phyloP scores from a whole-genome alignment of 1,140 invertebrate species.

The Hyles vespertilio region DNA sequence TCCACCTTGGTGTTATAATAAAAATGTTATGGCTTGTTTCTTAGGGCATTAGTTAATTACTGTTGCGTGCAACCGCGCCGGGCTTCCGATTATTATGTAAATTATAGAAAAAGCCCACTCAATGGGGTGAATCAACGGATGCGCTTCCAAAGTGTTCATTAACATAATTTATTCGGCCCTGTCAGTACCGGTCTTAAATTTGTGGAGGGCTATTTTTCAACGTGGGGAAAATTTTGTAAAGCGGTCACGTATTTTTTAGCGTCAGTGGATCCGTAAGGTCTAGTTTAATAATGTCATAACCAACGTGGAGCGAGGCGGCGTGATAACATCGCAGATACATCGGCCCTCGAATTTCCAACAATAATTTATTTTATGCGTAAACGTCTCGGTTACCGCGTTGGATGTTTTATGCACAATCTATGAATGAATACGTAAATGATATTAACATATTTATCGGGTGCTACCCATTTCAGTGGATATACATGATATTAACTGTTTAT shows the following conservation, averaged over 20 bases:
- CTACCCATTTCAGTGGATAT: too few relatives aligned
- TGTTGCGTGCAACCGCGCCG: conserved; percentile 14
- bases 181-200: conserved; percentile 68
- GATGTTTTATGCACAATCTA: conserved; percentile 31
- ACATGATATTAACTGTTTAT: too few relatives aligned
- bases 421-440: conserved; percentile 26
- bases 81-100: conserved; percentile 48
- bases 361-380: conserved; percentile 52
- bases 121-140: conserved; percentile 63
- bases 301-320: conserved; percentile 24
- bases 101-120: conserved; percentile 48
- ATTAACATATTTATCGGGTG: conserved; percentile 14
- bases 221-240: conserved; percentile 37
- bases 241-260: conserved; percentile 47
- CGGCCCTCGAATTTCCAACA: conserved; percentile 40
- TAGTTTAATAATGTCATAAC: conserved; percentile 65
- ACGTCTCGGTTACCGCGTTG: conserved; percentile 30
- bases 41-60: conserved; percentile 5
- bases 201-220: conserved; percentile 60
- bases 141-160: conserved; percentile 69
- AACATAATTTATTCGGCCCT: conserved; percentile 71
- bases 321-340: conserved; percentile 55
- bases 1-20: background rate
- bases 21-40: background rate
- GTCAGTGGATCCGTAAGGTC: conserved; percentile 45